phyloP scores from a whole-genome alignment of 1,140 invertebrate genomes.

The roundworm (Caenorhabditis elegans) region WBcel235 BX284606.5:2532501-2533000 shows the following conservation, averaged over 20 bases:
- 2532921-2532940: no score
- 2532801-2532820: background rate
- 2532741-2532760: background rate
- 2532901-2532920: no score
- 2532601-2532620: no score
- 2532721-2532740: conserved; percentile 10
- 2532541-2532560: conserved; percentile 19
- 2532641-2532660: background rate
- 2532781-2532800: background rate
- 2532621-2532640: background rate
- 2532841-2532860: background rate
- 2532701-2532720: no score
- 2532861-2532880: no score
- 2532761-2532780: background rate
- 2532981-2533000: no score
- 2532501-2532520: background rate
- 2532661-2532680: background rate
- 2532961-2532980: no score
- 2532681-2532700: no score
- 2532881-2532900: no score
- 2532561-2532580: no score
- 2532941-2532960: no score
- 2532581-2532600: no score
- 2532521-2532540: background rate
- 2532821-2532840: conserved; percentile 6